Percentiles rank a stretch among this genome's conserved stretches.
Conservation (phyloP, 2,113 vertebrate genomes). For the Paramormyrops kingsleyae region DNA sequence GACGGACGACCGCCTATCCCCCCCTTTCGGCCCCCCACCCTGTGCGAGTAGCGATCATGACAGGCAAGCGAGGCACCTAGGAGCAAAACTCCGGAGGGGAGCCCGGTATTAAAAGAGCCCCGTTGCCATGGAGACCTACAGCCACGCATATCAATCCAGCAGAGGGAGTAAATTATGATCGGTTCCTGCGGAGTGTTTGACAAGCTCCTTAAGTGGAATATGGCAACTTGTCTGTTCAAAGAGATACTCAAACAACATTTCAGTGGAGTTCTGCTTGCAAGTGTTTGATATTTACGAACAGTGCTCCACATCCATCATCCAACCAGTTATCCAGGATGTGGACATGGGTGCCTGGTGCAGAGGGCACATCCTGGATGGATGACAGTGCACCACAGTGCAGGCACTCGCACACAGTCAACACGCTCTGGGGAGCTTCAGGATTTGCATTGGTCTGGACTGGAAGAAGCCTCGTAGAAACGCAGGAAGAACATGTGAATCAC, state of each 20-base stretch:
- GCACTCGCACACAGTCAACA: neutral
- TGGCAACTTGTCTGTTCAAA: neutral
- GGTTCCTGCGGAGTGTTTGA: neutral
- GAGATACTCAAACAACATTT: neutral
- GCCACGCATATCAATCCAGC: neutral
- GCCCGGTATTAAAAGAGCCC: neutral
- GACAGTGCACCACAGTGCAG: neutral
- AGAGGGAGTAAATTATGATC: conserved; percentile 3
- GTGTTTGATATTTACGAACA: neutral
- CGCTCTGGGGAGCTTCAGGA: neutral
- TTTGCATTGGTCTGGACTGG: neutral
- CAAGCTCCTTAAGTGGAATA: conserved; percentile 11
- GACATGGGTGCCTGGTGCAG: neutral
- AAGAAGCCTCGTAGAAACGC: neutral
- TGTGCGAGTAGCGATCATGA: neutral
- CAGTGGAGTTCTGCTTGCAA: neutral
- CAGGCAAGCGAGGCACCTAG: neutral
- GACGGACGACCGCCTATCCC: neutral
- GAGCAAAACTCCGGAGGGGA: neutral
- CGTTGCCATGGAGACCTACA: conserved; percentile 12
- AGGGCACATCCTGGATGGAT: neutral
- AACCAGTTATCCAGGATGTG: neutral
- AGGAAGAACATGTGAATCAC: neutral
- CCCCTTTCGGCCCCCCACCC: neutral
- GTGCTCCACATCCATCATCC: neutral